A percentile compares a stretch with the other conserved stretches of the same genome.
Conservation (phyloP, 2,888 invertebrate species). For the Lathronympha strigana region DNA sequence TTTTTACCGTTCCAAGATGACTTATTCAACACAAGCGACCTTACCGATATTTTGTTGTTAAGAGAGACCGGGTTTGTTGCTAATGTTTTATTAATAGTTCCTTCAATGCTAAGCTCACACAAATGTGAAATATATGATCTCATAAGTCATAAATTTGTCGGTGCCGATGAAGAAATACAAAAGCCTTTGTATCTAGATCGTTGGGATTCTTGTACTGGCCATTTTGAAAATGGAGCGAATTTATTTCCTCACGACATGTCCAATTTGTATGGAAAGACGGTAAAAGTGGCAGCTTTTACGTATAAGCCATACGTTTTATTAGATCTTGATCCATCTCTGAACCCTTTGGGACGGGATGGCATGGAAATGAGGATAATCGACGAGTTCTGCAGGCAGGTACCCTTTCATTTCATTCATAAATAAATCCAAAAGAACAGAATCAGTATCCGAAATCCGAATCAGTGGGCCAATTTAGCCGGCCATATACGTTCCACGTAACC, state of each 20-base stretch:
- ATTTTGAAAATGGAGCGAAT: conserved; percentile 61
- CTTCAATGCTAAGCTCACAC: conserved; percentile 43
- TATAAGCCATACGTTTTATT: conserved; percentile 85
- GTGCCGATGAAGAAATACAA: conserved; percentile 54
- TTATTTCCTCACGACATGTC: conserved; percentile 78
- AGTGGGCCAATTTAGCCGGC: too few relatives aligned
- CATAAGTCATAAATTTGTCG: conserved; percentile 73
- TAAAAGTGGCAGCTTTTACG: conserved; percentile 83
- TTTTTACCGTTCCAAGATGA: conserved; percentile 59
- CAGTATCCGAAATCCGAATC: too few relatives aligned
- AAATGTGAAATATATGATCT: conserved; percentile 61
- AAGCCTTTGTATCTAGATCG: conserved; percentile 64
- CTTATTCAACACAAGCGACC: conserved; percentile 42
- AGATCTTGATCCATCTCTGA: conserved; percentile 62
- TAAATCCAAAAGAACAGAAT: not conserved
- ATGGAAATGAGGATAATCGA: conserved; percentile 75
- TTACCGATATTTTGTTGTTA: conserved; percentile 59
- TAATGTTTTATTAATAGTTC: conserved; percentile 64
- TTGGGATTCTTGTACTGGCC: conserved; percentile 68
- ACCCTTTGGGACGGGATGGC: conserved; percentile 79
- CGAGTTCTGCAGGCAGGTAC: conserved; percentile 76
- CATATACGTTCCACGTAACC: too few relatives aligned
- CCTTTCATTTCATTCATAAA: not conserved
- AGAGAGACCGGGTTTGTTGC: conserved; percentile 64
- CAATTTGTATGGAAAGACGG: conserved; percentile 72